phyloP scores from a whole-genome alignment of 1,140 invertebrate species.

The Eupeodes corollae region DNA sequence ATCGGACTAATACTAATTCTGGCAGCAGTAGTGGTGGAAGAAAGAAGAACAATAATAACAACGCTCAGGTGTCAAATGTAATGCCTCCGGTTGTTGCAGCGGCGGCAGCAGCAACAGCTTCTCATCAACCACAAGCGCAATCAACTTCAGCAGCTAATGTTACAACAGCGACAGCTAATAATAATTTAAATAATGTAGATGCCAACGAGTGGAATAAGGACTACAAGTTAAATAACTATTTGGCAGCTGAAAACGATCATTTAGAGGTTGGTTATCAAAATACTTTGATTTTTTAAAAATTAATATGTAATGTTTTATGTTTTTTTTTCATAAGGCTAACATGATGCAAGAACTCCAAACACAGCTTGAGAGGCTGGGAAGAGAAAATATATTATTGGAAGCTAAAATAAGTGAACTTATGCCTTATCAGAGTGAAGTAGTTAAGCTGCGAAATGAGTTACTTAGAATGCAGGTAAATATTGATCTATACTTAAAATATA shows the following conservation, averaged over 20 bases:
- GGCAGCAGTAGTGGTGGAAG: no score
- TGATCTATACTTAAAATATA: no score
- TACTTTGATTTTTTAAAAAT: no score
- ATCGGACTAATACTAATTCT: neutral
- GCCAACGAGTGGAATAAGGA: no score
- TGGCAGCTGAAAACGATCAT: no score
- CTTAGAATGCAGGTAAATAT: constrained; percentile 36
- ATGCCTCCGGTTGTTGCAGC: neutral
- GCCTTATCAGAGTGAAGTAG: constrained; percentile 40
- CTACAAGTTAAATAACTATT: no score
- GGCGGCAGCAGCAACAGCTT: constrained; percentile 14
- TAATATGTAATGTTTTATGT: neutral
- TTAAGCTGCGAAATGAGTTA: constrained; percentile 40
- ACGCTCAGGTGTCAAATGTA: neutral
- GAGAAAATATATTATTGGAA: constrained; percentile 42
- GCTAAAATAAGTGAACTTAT: constrained; percentile 41
- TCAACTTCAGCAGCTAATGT: no score
- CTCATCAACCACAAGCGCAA: constrained; percentile 26
- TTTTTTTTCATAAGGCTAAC: constrained; percentile 20
- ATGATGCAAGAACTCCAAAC: constrained; percentile 36
- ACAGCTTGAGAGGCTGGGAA: constrained; percentile 36
- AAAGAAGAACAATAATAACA: neutral
- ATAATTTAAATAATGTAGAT: no score
- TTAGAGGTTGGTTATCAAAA: no score
- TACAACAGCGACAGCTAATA: constrained; percentile 26